Evolutionary conservation across 2,113 vertebrate genomes (phyloP).

Genomic region (Zosterops borbonicus): DNA sequence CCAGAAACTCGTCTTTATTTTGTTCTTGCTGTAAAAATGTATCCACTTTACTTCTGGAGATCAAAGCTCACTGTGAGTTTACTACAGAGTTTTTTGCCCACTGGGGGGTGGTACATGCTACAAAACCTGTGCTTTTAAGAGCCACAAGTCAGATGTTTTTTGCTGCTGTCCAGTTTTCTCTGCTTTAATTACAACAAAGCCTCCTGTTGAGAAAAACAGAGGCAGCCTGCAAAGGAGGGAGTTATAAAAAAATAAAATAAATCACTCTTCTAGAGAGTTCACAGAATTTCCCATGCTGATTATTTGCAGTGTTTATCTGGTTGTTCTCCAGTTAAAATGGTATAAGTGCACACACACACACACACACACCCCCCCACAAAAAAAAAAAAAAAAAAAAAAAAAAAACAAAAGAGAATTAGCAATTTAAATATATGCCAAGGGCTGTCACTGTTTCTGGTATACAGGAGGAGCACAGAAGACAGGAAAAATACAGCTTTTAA

Average conservation of each 20-base stretch:
- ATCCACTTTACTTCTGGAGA: slow-evolving; percentile 30
- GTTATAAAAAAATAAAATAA: neutral
- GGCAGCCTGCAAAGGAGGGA: slow-evolving; percentile 55
- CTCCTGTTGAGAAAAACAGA: slow-evolving; percentile 74
- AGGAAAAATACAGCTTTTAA: neutral
- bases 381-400: neutral
- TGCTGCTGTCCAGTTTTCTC: slow-evolving; percentile 79
- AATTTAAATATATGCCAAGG: slow-evolving; percentile 11
- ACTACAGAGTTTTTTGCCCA: slow-evolving; percentile 90
- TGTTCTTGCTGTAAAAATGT: neutral
- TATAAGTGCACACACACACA: neutral
- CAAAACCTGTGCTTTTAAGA: slow-evolving; percentile 78
- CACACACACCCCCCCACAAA: too few species aligned
- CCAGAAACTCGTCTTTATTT: neutral
- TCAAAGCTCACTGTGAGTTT: slow-evolving; percentile 79
- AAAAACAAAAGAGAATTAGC: neutral
- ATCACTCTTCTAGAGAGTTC: slow-evolving; percentile 44
- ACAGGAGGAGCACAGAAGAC: neutral
- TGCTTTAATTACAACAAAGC: slow-evolving; percentile 84
- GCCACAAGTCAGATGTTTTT: slow-evolving; percentile 74
- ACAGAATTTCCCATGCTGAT: slow-evolving; percentile 43
- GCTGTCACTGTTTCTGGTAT: slow-evolving; percentile 6
- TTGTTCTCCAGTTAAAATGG: slow-evolving; percentile 18
- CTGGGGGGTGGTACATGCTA: slow-evolving; percentile 96
- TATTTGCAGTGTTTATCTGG: slow-evolving; percentile 51